Evolutionary conservation across 1,140 invertebrate species (phyloP).

Genomic region (Scaptodrosophila lebanonensis): DNA sequence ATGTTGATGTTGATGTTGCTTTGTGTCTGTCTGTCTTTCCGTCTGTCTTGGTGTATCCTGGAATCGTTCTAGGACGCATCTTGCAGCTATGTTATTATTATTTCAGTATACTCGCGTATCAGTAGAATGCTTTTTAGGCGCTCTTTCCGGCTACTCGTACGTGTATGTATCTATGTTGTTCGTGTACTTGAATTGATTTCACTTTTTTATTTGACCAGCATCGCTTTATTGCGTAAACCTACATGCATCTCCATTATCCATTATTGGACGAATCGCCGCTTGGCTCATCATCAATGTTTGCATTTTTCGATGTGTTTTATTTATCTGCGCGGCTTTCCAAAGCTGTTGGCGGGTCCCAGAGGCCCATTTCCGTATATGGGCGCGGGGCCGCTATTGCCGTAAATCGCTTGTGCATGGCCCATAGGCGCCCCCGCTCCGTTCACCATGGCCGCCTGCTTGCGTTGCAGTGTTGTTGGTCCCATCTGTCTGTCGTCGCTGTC

Average conservation of each 20-base stretch:
- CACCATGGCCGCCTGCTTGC: slow-evolving; percentile 44
- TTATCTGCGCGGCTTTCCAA: slow-evolving; percentile 74
- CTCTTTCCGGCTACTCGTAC: no score
- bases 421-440: slow-evolving; percentile 37
- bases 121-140: no score
- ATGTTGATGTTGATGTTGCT: slow-evolving; percentile 2
- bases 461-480: slow-evolving; percentile 56
- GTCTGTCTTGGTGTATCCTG: no score
- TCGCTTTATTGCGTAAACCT: slow-evolving; percentile 50
- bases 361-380: slow-evolving; percentile 62
- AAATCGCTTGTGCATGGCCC: slow-evolving; percentile 25
- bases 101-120: no score
- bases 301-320: background rate
- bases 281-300: background rate
- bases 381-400: slow-evolving; percentile 19
- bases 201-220: slow-evolving; percentile 70
- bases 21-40: slow-evolving; percentile 2
- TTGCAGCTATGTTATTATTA: no score
- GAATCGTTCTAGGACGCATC: no score
- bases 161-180: no score
- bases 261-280: no score
- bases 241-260: slow-evolving; percentile 1
- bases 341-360: slow-evolving; percentile 58
- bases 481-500: slow-evolving; percentile 77
- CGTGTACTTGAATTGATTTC: slow-evolving; percentile 3